Percentiles rank a stretch among this genome's conserved stretches.
Conservation (phyloP, 1,140 invertebrate species). For the Drosophila repleta region DNA sequence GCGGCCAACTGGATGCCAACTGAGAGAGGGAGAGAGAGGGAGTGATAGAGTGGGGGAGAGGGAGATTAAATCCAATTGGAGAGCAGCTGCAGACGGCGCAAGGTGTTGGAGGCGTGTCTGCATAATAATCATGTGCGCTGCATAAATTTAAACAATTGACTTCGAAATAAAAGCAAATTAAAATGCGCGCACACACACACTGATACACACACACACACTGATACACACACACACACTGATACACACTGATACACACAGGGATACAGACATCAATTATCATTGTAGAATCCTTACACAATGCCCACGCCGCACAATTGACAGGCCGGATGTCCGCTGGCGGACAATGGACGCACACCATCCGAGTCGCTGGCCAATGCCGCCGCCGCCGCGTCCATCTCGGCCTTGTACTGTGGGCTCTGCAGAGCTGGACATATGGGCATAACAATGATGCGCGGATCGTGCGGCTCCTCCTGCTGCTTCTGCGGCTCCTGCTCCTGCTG, state of each 20-base stretch:
- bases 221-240: slow-evolving; percentile 9
- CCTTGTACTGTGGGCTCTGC: slow-evolving; percentile 75
- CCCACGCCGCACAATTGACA: slow-evolving; percentile 81
- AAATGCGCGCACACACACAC: slow-evolving; percentile 60
- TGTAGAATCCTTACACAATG: slow-evolving; percentile 82
- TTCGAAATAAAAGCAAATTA: slow-evolving; percentile 76
- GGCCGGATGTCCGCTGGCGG: slow-evolving; percentile 79
- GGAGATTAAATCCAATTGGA: too few species aligned
- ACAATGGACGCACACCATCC: slow-evolving; percentile 63
- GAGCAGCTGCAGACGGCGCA: slow-evolving; percentile 15
- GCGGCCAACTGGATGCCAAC: slow-evolving; percentile 21
- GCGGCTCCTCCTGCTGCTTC: slow-evolving; percentile 34
- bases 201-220: slow-evolving; percentile 15
- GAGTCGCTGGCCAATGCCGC: slow-evolving; percentile 47
- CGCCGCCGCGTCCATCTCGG: slow-evolving; percentile 70
- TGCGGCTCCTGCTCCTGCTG: slow-evolving; percentile 6
- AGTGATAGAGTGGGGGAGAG: neutral
- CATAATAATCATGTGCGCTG: slow-evolving; percentile 46
- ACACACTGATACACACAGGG: neutral
- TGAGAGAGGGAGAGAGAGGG: neutral
- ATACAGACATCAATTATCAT: slow-evolving; percentile 61
- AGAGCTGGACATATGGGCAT: slow-evolving; percentile 76
- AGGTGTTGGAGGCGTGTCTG: slow-evolving; percentile 58
- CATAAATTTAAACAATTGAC: slow-evolving; percentile 75
- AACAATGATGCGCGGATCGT: slow-evolving; percentile 77